phyloP scores from a whole-genome alignment of 2,113 vertebrate species.

The Spilogale gracilis region DNA sequence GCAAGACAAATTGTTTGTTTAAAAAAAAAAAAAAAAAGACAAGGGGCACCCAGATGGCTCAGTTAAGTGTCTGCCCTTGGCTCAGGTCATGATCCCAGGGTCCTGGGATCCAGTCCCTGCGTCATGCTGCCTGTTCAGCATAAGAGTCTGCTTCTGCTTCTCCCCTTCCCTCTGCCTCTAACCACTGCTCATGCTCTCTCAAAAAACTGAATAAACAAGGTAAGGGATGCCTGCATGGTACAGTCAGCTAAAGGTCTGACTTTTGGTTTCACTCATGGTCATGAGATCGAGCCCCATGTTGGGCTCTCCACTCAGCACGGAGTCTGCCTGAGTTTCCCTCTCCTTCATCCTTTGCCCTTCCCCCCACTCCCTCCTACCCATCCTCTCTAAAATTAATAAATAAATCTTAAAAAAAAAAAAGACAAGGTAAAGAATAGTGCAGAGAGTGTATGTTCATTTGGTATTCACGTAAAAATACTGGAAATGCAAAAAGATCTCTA shows the following conservation, averaged over 20 bases:
- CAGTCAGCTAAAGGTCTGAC: not conserved
- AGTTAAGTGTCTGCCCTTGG: not conserved
- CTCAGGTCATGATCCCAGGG: not conserved
- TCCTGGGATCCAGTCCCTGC: not conserved
- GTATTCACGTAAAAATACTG: constrained; percentile 5
- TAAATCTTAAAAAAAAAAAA: not conserved
- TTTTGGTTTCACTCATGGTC: not conserved
- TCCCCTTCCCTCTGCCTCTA: too few relatives aligned
- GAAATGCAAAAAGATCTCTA: constrained; percentile 32
- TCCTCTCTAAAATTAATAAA: not conserved
- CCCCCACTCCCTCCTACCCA: not conserved
- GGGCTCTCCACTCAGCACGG: not conserved
- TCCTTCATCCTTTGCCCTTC: not conserved
- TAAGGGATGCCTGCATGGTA: not conserved
- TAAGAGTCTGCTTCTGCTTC: not conserved
- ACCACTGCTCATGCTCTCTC: too few relatives aligned
- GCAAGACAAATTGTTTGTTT: not conserved
- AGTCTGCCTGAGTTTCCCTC: not conserved
- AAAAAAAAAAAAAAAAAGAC: not conserved
- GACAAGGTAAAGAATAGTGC: not conserved
- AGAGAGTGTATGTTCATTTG: not conserved
- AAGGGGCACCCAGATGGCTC: not conserved
- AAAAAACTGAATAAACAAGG: too few relatives aligned
- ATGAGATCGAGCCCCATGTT: not conserved
- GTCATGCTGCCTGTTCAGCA: not conserved